Percentiles rank a stretch among this genome's conserved stretches.
phyloP scores from a whole-genome alignment of 2,797 vertebrate species.

The Anniella stebbinsi region DNA sequence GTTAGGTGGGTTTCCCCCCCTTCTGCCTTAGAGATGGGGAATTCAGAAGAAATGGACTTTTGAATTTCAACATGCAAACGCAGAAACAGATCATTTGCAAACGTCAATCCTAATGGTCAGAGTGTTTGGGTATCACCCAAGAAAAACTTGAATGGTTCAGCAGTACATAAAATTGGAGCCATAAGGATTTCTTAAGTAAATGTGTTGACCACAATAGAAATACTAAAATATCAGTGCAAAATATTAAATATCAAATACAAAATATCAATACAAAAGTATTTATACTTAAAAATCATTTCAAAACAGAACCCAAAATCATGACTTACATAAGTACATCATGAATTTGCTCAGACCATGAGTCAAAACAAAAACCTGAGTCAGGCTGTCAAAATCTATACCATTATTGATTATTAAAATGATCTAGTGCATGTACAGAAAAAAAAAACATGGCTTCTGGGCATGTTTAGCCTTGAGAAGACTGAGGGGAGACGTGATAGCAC shows the following conservation, averaged over 20 bases:
- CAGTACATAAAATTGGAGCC: not conserved
- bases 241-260: not conserved
- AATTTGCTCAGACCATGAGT: not conserved
- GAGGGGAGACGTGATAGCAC: too few relatives aligned
- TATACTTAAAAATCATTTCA: not conserved
- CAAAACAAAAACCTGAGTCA: not conserved
- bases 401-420: not conserved
- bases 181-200: not conserved
- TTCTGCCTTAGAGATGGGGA: too few relatives aligned
- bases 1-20: too few relatives aligned
- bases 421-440: not conserved
- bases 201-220: too few relatives aligned
- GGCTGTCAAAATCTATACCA: not conserved
- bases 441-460: not conserved
- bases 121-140: not conserved
- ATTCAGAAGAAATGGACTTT: not conserved
- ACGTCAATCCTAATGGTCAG: not conserved
- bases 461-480: too few relatives aligned
- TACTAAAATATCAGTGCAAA: not conserved
- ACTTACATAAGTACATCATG: too few relatives aligned
- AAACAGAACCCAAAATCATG: not conserved
- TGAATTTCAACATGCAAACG: not conserved
- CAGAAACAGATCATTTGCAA: not conserved
- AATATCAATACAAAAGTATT: not conserved
- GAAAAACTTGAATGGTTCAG: not conserved